These are phyloP conservation scores for Danaus melanippus DNA, from an alignment of 1,140 invertebrate genomes.

Conservation along the genomic window DNA sequence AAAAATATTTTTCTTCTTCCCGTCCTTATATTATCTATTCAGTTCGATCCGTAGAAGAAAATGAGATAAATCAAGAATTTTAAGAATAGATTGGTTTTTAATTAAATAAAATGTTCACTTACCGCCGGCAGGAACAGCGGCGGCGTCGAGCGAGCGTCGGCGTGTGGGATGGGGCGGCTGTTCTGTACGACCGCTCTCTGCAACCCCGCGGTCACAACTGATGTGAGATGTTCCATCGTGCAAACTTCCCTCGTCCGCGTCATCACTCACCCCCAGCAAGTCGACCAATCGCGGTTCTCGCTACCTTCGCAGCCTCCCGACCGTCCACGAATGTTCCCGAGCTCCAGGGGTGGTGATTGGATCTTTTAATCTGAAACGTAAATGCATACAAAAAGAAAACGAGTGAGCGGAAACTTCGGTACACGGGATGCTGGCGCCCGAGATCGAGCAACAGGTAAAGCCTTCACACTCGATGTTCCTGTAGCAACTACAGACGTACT, in stretches of 20 bases:
- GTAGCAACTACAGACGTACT: constrained; percentile 5
- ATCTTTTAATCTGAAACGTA: constrained; percentile 70
- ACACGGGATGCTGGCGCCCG: constrained; percentile 43
- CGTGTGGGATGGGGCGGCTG: constrained; percentile 15
- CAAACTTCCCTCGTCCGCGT: constrained; percentile 68
- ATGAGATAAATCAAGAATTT: constrained; percentile 27
- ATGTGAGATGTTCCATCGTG: constrained; percentile 46
- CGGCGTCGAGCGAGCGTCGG: constrained; percentile 23
- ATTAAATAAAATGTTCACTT: constrained; percentile 66
- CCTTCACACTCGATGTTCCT: constrained; percentile 26
- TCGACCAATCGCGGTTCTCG: constrained; percentile 44
- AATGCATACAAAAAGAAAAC: constrained; percentile 68
- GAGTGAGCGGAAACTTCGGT: constrained; percentile 54
- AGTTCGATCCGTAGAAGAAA: too few species aligned
- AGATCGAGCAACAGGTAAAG: constrained; percentile 58
- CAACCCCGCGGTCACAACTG: constrained; percentile 61
- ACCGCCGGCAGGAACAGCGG: constrained; percentile 44
- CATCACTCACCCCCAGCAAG: constrained; percentile 57
- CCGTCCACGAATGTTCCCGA: constrained; percentile 40
- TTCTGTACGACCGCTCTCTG: constrained; percentile 33
- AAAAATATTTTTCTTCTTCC: too few species aligned
- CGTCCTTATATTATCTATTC: too few species aligned
- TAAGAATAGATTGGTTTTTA: constrained; percentile 65
- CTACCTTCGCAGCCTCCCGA: constrained; percentile 40
- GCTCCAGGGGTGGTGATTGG: constrained; percentile 58